Conservation (phyloP, 2,888 invertebrate species). For the Aphidoletes aphidimyza region DNA sequence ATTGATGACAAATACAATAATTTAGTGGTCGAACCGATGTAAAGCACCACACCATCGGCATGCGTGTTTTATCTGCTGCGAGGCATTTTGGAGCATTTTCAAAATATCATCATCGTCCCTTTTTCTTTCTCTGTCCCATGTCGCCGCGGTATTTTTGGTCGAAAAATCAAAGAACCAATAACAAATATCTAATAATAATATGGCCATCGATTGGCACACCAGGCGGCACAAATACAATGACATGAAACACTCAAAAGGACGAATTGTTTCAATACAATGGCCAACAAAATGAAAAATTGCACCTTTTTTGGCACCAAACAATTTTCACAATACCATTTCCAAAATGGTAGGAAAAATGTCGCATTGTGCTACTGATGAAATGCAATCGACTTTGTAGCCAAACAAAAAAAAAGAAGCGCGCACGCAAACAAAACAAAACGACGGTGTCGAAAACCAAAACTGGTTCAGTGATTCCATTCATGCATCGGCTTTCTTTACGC, state of each 20-base stretch:
- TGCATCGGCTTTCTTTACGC: conserved; percentile 16
- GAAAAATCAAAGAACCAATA: conserved; percentile 4
- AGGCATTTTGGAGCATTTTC: not conserved
- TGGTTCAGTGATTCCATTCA: conserved; percentile 23
- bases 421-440: conserved; percentile 14
- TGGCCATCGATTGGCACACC: conserved; percentile 31
- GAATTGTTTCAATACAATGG: conserved; percentile 50
- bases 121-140: not conserved
- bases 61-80: conserved; percentile 26
- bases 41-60: not conserved
- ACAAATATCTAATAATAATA: conserved; percentile 34
- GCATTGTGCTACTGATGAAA: conserved; percentile 20
- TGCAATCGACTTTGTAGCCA: conserved; percentile 20
- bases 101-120: conserved; percentile 42
- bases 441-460: conserved; percentile 22
- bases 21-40: conserved; percentile 46
- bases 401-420: not conserved
- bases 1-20: conserved; percentile 54
- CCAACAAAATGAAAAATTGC: conserved; percentile 41
- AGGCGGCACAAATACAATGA: conserved; percentile 44
- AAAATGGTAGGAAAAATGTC: not conserved
- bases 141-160: not conserved
- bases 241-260: conserved; percentile 15
- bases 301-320: too few species aligned
- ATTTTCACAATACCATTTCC: too few species aligned